Conservation (phyloP, 2,888 invertebrate genomes). For the Papilio protenor region DNA sequence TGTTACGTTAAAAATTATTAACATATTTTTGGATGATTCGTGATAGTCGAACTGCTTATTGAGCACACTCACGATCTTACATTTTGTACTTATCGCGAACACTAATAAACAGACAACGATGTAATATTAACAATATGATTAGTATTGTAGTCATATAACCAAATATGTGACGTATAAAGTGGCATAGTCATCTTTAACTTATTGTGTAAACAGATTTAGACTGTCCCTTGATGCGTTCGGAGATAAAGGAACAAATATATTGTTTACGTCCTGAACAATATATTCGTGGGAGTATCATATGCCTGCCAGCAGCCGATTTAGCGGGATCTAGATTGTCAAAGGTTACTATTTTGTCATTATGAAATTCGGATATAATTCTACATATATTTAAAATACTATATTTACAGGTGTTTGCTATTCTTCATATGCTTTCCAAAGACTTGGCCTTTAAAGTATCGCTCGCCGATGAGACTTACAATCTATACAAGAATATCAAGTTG, state of each 20-base stretch:
- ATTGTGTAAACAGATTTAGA: conserved; percentile 56
- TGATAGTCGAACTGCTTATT: not conserved
- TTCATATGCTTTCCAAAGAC: conserved; percentile 72
- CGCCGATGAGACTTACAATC: conserved; percentile 71
- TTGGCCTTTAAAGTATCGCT: conserved; percentile 63
- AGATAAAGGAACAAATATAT: conserved; percentile 49
- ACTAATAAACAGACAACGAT: not conserved
- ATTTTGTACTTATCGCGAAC: not conserved
- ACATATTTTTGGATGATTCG: not conserved
- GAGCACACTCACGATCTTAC: not conserved
- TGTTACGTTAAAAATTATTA: not conserved
- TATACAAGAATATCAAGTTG: conserved; percentile 71
- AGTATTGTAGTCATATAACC: not conserved
- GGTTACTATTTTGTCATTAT: conserved; percentile 52
- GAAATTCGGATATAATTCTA: not conserved
- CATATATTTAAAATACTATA: conserved; percentile 25
- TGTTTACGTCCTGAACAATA: not conserved
- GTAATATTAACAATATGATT: not conserved
- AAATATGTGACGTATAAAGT: not conserved
- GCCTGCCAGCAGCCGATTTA: conserved; percentile 64
- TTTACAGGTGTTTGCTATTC: conserved; percentile 66
- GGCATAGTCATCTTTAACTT: not conserved
- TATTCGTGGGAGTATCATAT: conserved; percentile 39
- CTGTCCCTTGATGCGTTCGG: conserved; percentile 58
- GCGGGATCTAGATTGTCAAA: conserved; percentile 74